Percentiles rank a stretch among this genome's conserved stretches.
Conservation (phyloP, 2,797 vertebrate genomes). For the Leuciscus waleckii region DNA sequence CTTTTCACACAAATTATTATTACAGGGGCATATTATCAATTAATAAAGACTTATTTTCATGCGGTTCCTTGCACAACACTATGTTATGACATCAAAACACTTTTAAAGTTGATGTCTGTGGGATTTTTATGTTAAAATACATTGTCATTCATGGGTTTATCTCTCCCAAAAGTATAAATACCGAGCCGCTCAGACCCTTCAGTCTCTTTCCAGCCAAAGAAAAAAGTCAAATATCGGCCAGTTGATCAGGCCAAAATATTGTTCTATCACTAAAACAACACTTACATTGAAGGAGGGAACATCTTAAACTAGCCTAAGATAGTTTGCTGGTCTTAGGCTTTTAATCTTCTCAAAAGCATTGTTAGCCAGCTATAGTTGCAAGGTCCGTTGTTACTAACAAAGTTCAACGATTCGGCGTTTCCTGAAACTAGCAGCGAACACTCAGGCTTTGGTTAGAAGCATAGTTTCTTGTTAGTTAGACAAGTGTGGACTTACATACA, state of each 20-base stretch:
- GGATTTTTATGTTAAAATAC: background rate
- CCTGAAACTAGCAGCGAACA: too few species aligned
- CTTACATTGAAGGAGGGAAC: background rate
- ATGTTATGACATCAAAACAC: background rate
- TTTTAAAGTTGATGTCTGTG: background rate
- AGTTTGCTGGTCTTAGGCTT: background rate
- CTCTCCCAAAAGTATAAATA: background rate
- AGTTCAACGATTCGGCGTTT: too few species aligned
- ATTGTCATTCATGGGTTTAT: background rate
- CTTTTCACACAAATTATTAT: constrained; percentile 1
- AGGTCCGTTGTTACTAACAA: too few species aligned
- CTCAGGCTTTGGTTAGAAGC: too few species aligned
- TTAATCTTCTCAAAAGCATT: background rate
- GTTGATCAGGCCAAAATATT: background rate
- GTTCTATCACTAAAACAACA: background rate
- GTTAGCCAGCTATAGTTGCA: background rate
- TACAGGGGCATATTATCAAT: background rate
- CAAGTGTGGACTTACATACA: too few species aligned
- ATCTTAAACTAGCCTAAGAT: background rate
- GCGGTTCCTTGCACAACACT: background rate
- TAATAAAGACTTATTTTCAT: background rate
- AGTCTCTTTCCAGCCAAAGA: background rate
- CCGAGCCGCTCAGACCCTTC: background rate
- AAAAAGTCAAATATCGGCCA: background rate
- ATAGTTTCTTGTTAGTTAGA: too few species aligned